Base-by-base conservation (phyloP, 2,888 invertebrate species). In the Torymus tubicola region DNA sequence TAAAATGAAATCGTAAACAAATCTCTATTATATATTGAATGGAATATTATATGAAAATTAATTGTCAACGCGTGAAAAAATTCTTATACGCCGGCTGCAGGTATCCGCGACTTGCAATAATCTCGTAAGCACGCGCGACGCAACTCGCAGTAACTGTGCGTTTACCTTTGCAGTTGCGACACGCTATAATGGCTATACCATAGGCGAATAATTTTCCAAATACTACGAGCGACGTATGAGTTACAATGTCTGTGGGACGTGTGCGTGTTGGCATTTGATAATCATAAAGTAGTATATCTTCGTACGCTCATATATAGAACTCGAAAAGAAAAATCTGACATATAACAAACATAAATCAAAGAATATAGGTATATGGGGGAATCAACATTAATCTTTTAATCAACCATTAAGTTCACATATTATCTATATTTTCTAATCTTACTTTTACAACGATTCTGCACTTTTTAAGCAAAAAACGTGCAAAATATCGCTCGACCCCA, bases 131-230 rank as follows among this genome's bases (percentile, higher is more conserved):
- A 11, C 16, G 31, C 16, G 31, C 16, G 16, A 64, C n/a, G n/a
- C 42, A 42, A 16, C 31, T 64, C n/a, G n/a, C n/a, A n/a, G 42
- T 42, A 42, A 14, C 42, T 42, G 64, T 12, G 2, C 21, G 14
- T 42, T 64, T 64, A 12, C 42, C 31, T 31, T n/a, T 8, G 64
- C 64, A n/a, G n/a, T 64, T 64, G 42, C 64, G 64, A 64, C 31
- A 64, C 11, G 42, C 1, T n/a, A 42, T 64, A 64, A 64, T 64
- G 42, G 31, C n/a, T 64, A 31, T 42, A 24, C 42, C 31, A n/a
- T n/a, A 16, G 42, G n/a, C 64, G 16, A 50, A 10, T n/a, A 64
- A 42, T 42, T n/a, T 42, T 42, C 42, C 42, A 10, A 64, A 64
- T 8, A 64, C 42, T 64, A n/a, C 12, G n/a, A 31, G n/a, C 14